Conservation (phyloP, 2,888 invertebrate genomes). For the Pteria penguin region DNA sequence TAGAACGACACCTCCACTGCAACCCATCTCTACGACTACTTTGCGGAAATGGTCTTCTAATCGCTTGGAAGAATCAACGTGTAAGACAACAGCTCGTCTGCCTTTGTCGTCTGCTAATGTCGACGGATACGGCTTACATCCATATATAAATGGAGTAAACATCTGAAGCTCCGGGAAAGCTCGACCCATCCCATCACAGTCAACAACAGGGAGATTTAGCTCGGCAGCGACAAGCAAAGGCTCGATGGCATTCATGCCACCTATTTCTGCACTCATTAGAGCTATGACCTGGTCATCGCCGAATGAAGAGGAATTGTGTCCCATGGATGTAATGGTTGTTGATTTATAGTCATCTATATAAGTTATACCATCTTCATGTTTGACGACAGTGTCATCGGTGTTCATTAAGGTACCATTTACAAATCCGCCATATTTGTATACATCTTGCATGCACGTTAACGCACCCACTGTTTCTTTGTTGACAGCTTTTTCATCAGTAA, state of each 20-base stretch:
- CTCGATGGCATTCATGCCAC: conserved; percentile 73
- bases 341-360: conserved; percentile 62
- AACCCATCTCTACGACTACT: conserved; percentile 71
- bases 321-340: not conserved
- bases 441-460: conserved; percentile 56
- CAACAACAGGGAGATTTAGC: conserved; percentile 68
- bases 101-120: conserved; percentile 67
- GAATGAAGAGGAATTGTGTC: not conserved
- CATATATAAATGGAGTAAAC: conserved; percentile 71
- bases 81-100: conserved; percentile 61
- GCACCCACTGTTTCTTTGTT: conserved; percentile 58
- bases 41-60: conserved; percentile 70
- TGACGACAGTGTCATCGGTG: conserved; percentile 50
- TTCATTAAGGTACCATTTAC: conserved; percentile 51
- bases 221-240: conserved; percentile 69
- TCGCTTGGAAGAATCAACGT: conserved; percentile 58
- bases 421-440: conserved; percentile 54
- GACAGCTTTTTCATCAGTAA: conserved; percentile 66
- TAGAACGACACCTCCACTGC: conserved; percentile 59
- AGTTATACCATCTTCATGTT: conserved; percentile 49
- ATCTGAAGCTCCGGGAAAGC: conserved; percentile 77
- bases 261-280: conserved; percentile 72
- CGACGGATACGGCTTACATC: conserved; percentile 61
- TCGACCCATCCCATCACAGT: conserved; percentile 76
- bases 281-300: conserved; percentile 54